phyloP scores from a whole-genome alignment of 2,888 invertebrate genomes.

The Clivina fossor region DNA sequence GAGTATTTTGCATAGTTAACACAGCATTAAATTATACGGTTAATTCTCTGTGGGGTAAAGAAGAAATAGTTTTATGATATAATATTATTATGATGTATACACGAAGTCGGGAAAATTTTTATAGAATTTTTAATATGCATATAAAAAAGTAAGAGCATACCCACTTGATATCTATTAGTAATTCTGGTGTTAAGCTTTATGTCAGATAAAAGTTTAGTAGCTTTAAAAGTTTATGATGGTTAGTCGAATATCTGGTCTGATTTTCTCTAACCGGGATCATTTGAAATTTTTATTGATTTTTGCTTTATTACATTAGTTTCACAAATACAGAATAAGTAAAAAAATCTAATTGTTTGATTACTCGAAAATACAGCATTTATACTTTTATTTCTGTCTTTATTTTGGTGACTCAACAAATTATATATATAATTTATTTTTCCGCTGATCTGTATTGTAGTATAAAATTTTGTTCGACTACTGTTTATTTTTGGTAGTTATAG shows the following conservation, averaged over 20 bases:
- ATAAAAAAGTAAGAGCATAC: slow-evolving; percentile 18
- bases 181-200: slow-evolving; percentile 30
- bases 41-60: no score
- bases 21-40: no score
- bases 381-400: no score
- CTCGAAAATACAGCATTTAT: neutral
- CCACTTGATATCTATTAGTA: slow-evolving; percentile 29
- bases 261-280: slow-evolving; percentile 17
- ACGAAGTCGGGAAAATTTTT: no score
- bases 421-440: no score
- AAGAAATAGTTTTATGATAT: no score
- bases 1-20: no score
- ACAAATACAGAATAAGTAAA: neutral
- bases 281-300: slow-evolving; percentile 21
- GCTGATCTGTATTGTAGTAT: no score
- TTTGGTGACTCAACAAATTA: no score
- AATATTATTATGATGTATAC: no score
- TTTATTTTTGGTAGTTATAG: no score
- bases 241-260: slow-evolving; percentile 25
- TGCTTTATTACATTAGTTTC: slow-evolving; percentile 9
- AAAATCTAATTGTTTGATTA: neutral
- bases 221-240: slow-evolving; percentile 28
- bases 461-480: no score
- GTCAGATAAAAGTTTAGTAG: slow-evolving; percentile 27
- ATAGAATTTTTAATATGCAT: slow-evolving; percentile 26